Conservation (phyloP, 2,888 invertebrate species). For the Drosophila longiperda region DNA sequence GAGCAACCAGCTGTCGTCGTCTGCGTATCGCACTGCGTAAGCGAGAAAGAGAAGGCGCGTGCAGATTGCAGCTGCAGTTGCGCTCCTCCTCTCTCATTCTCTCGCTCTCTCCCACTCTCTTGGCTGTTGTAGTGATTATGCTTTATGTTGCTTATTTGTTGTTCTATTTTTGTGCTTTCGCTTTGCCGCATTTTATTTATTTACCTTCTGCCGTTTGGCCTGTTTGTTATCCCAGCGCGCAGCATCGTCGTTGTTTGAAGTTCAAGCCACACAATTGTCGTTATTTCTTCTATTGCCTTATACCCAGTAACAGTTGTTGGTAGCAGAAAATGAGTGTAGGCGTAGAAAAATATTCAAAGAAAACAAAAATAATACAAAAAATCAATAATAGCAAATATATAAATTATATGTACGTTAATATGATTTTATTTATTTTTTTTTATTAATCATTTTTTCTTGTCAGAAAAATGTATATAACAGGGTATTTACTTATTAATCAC, state of each 20-base stretch:
- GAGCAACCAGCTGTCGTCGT: conserved; percentile 62
- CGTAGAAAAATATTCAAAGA: background rate
- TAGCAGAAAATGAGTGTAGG: background rate
- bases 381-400: background rate
- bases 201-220: conserved; percentile 65
- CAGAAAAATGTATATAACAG: background rate
- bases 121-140: conserved; percentile 13
- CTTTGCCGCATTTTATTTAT: conserved; percentile 68
- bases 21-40: conserved; percentile 55
- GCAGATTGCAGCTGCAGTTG: conserved; percentile 28
- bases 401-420: background rate
- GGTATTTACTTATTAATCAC: background rate
- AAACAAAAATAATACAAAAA: background rate
- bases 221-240: conserved; percentile 69
- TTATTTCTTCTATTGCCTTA: background rate
- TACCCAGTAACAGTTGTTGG: conserved; percentile 4
- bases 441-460: background rate
- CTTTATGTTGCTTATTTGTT: conserved; percentile 32
- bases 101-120: conserved; percentile 13
- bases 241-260: conserved; percentile 60
- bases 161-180: conserved; percentile 50
- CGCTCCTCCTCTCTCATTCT: conserved; percentile 1
- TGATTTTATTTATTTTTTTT: background rate
- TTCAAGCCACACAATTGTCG: conserved; percentile 62
- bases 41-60: conserved; percentile 22